Conservation (phyloP, 1,140 invertebrate genomes). For the Drosophila pandora region DNA sequence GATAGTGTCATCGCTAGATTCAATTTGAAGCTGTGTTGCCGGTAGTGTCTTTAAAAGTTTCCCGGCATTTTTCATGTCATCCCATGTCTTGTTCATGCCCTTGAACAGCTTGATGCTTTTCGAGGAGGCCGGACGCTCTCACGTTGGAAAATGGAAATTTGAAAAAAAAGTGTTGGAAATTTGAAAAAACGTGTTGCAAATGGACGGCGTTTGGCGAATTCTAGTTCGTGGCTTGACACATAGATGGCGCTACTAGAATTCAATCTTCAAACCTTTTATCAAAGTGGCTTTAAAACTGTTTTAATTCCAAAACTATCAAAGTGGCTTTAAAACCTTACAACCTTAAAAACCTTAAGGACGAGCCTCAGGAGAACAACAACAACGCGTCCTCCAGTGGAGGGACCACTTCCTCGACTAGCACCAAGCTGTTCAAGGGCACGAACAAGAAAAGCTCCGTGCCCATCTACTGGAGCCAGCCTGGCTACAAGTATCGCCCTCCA, state of each 20-base stretch:
- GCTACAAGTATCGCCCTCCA: slow-evolving; percentile 97
- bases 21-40: slow-evolving; percentile 82
- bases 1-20: too few species aligned
- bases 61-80: slow-evolving; percentile 94
- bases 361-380: slow-evolving; percentile 39
- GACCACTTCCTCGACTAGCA: slow-evolving; percentile 84
- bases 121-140: slow-evolving; percentile 47
- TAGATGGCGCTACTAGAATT: too few species aligned
- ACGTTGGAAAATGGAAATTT: slow-evolving; percentile 19
- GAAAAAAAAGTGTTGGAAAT: too few species aligned
- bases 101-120: slow-evolving; percentile 86
- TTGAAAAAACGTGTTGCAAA: too few species aligned
- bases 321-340: too few species aligned
- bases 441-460: slow-evolving; percentile 96
- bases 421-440: slow-evolving; percentile 86
- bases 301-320: too few species aligned
- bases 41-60: slow-evolving; percentile 95
- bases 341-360: too few species aligned
- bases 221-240: too few species aligned
- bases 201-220: too few species aligned
- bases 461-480: slow-evolving; percentile 98
- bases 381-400: slow-evolving; percentile 18
- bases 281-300: too few species aligned
- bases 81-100: slow-evolving; percentile 91
- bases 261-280: too few species aligned